Percentiles rank a stretch among this genome's conserved stretches.
Conservation (phyloP, 1,140 invertebrate species). For the Asbolus verrucosus region DNA sequence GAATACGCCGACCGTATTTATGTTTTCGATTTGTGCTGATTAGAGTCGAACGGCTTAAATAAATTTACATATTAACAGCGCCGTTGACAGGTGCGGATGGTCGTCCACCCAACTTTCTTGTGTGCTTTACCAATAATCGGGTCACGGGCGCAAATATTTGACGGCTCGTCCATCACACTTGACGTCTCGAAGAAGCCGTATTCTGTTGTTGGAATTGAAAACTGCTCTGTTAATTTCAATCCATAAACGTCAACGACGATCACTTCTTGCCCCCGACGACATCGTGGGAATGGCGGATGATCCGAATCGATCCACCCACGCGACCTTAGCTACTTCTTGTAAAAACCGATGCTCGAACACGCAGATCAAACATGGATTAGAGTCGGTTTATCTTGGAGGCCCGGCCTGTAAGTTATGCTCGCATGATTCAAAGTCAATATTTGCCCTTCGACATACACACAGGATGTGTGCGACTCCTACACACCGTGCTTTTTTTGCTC, state of each 20-base stretch:
- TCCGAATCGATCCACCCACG: slow-evolving; percentile 14
- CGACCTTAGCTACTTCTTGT: slow-evolving; percentile 8
- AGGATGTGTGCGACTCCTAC: slow-evolving; percentile 33
- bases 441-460: slow-evolving; percentile 12
- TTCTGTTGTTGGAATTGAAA: not conserved
- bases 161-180: not conserved
- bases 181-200: not conserved
- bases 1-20: not conserved
- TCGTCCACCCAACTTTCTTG: not conserved
- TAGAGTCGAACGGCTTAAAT: not conserved
- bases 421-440: slow-evolving; percentile 35
- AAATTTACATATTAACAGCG: slow-evolving; percentile 10
- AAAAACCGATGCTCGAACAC: slow-evolving; percentile 33
- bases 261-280: not conserved
- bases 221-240: slow-evolving; percentile 19
- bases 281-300: slow-evolving; percentile 28
- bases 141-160: slow-evolving; percentile 26
- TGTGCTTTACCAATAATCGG: slow-evolving; percentile 17
- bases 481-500: slow-evolving; percentile 18
- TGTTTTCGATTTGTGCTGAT: slow-evolving; percentile 1
- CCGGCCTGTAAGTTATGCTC: slow-evolving; percentile 12
- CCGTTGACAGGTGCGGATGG: slow-evolving; percentile 3
- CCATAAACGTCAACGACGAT: slow-evolving; percentile 25
- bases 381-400: not conserved
- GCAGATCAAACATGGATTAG: slow-evolving; percentile 25